Conservation (phyloP, 2,888 invertebrate species). For the Chaetoderma sp. region DNA sequence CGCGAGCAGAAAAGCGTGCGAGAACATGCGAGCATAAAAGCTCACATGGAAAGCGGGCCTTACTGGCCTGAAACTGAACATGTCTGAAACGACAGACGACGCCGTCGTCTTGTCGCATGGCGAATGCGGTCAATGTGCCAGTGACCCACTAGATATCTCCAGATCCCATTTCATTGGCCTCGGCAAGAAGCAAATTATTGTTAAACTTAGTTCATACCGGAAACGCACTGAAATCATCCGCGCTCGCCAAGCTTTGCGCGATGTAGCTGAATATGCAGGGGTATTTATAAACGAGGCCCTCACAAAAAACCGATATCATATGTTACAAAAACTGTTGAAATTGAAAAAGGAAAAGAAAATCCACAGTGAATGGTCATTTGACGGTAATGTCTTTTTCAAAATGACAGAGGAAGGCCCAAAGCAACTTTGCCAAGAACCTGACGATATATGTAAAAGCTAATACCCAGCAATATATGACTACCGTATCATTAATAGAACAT, state of each 20-base stretch:
- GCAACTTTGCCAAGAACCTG: too few relatives aligned
- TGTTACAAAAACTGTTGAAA: neutral
- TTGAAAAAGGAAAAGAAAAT: neutral
- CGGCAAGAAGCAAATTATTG: conserved; percentile 1
- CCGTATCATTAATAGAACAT: too few relatives aligned
- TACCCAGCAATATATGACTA: too few relatives aligned
- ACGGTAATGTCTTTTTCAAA: neutral
- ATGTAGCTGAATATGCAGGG: neutral
- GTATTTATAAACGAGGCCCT: conserved; percentile 1
- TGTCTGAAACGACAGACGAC: neutral
- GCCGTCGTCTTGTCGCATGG: neutral
- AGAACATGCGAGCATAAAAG: too few relatives aligned
- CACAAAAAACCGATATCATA: neutral
- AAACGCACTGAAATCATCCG: neutral
- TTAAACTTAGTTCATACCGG: neutral
- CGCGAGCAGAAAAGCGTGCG: too few relatives aligned
- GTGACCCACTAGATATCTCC: too few relatives aligned
- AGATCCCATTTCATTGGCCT: neutral
- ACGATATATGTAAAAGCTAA: too few relatives aligned
- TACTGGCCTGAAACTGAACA: neutral
- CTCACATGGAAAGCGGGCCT: too few relatives aligned
- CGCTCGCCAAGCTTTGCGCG: neutral
- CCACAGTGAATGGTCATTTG: neutral
- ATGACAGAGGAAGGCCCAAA: neutral
- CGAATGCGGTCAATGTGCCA: too few relatives aligned